Evolutionary conservation across 1,140 invertebrate species (phyloP).

Genomic region (Chelonus insularis): DNA sequence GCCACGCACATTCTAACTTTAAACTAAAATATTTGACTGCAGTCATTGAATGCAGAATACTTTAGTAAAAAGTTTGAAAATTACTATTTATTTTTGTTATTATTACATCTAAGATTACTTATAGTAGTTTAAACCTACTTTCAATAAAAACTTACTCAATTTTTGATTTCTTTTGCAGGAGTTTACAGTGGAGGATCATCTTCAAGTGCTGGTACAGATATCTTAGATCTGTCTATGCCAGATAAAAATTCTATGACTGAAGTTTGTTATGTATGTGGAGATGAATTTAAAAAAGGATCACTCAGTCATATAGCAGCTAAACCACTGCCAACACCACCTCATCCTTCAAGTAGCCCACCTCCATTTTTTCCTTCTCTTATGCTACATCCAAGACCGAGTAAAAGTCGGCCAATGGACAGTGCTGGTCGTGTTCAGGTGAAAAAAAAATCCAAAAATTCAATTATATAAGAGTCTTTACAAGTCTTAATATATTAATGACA

Average conservation of each 20-base stretch:
- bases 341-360: conserved; percentile 55
- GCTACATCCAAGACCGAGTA: conserved; percentile 78
- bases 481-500: too few relatives aligned
- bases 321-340: conserved; percentile 57
- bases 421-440: conserved; percentile 69
- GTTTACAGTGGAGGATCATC: conserved; percentile 51
- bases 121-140: background rate
- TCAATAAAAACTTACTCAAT: background rate
- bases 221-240: conserved; percentile 85
- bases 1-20: conserved; percentile 40
- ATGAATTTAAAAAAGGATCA: conserved; percentile 79
- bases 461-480: too few relatives aligned
- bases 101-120: background rate
- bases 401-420: conserved; percentile 83
- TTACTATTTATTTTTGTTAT: conserved; percentile 3
- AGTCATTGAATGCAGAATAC: conserved; percentile 3
- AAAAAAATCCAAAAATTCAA: too few relatives aligned
- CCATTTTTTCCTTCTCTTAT: conserved; percentile 85
- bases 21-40: conserved; percentile 18
- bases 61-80: conserved; percentile 4
- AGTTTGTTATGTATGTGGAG: conserved; percentile 88
- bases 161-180: conserved; percentile 36
- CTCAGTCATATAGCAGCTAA: conserved; percentile 69
- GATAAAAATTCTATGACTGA: conserved; percentile 87
- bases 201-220: conserved; percentile 66